Evolutionary conservation across 2,113 vertebrate species (phyloP).

Genomic region (Macroglossus sobrinus): DNA sequence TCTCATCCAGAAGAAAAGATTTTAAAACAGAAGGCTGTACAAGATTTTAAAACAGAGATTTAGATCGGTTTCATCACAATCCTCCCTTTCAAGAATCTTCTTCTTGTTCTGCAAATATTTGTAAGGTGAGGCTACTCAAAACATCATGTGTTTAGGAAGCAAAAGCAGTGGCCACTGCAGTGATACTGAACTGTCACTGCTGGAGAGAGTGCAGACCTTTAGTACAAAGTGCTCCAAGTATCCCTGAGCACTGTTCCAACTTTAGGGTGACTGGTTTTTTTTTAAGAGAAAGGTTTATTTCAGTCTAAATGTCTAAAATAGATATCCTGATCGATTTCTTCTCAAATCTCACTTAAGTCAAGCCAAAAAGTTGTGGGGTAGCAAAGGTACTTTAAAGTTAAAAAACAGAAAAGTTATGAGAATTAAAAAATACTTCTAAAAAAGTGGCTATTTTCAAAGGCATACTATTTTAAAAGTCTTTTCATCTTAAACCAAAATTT

Average conservation of each 20-base stretch:
- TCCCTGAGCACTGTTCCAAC: neutral
- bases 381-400: conserved; percentile 21
- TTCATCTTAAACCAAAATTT: conserved; percentile 22
- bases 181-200: neutral
- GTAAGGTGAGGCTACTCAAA: conserved; percentile 73
- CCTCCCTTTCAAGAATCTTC: conserved; percentile 74
- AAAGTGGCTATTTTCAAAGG: conserved; percentile 34
- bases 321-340: conserved; percentile 19
- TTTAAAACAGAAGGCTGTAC: conserved; percentile 77
- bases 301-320: conserved; percentile 28
- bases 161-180: neutral
- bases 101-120: conserved; percentile 73
- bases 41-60: conserved; percentile 75
- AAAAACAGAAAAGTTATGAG: conserved; percentile 40
- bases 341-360: conserved; percentile 7
- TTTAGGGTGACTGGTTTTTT: neutral
- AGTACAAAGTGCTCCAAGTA: neutral
- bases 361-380: conserved; percentile 29
- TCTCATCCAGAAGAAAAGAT: conserved; percentile 78
- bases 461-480: conserved; percentile 17
- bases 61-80: conserved; percentile 73
- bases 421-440: conserved; percentile 39
- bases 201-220: neutral
- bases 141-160: conserved; percentile 51
- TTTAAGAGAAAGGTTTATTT: conserved; percentile 26